phyloP scores from a whole-genome alignment of 2,797 vertebrate genomes.

The Neosilurus hyrtlii region DNA sequence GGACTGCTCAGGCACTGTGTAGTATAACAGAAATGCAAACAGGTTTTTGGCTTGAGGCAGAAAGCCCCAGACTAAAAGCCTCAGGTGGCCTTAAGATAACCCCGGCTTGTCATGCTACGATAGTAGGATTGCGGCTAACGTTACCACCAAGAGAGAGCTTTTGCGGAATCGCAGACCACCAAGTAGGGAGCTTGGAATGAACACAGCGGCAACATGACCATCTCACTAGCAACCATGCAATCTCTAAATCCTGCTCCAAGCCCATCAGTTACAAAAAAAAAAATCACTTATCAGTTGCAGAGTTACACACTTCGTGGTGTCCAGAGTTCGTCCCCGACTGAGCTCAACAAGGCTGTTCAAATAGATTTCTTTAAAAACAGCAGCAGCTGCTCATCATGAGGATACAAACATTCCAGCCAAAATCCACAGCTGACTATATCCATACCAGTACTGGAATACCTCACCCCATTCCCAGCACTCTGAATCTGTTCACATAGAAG shows the following conservation, averaged over 20 bases:
- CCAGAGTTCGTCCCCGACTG: slow-evolving; percentile 14
- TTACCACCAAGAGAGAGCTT: not conserved
- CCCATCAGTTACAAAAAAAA: slow-evolving; percentile 8
- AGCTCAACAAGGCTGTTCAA: slow-evolving; percentile 9
- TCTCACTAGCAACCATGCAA: not conserved
- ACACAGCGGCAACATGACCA: too few relatives aligned
- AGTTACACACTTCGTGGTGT: not conserved
- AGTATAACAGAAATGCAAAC: too few relatives aligned
- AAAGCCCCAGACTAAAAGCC: too few relatives aligned
- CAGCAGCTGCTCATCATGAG: slow-evolving; percentile 20
- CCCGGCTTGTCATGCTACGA: too few relatives aligned
- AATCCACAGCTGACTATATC: slow-evolving; percentile 12
- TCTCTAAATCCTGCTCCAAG: not conserved
- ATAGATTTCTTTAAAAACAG: slow-evolving; percentile 37
- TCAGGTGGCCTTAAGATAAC: too few relatives aligned
- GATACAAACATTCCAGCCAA: slow-evolving; percentile 13
- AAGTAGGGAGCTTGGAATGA: not conserved
- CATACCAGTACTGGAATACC: slow-evolving; percentile 3
- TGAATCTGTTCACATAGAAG: slow-evolving; percentile 14
- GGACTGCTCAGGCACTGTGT: too few relatives aligned
- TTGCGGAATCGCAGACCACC: not conserved
- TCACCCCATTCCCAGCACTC: slow-evolving; percentile 7
- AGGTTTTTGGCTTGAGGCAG: too few relatives aligned
- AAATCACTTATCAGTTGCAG: slow-evolving; percentile 1
- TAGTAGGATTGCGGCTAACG: too few relatives aligned